Conservation (phyloP, 2,797 vertebrate species). For the Xerus rutilus region DNA sequence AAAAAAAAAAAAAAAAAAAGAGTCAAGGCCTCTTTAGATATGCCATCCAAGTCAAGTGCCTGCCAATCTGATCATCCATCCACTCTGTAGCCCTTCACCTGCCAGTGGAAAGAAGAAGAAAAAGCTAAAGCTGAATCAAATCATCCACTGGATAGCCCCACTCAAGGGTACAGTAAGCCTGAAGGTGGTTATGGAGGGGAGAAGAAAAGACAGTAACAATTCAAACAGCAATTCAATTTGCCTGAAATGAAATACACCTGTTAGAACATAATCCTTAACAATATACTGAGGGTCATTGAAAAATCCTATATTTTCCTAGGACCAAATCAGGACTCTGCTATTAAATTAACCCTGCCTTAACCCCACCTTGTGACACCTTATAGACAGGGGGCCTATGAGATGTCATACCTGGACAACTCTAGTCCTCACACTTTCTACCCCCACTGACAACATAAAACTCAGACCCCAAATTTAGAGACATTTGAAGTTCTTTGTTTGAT, state of each 20-base stretch:
- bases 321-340: neutral
- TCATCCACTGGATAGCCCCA: neutral
- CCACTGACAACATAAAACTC: conserved; percentile 21
- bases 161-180: neutral
- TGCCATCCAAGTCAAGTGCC: neutral
- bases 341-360: conserved; percentile 20
- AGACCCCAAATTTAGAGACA: conserved; percentile 34
- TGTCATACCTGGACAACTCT: neutral
- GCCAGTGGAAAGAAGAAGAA: conserved; percentile 34
- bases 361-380: neutral
- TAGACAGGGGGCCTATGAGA: neutral
- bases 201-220: neutral
- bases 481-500: neutral
- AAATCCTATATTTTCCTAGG: conserved; percentile 9
- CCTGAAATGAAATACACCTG: conserved; percentile 17
- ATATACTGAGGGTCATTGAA: conserved; percentile 36
- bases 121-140: neutral
- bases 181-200: neutral
- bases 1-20: no score
- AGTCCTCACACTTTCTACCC: conserved; percentile 12
- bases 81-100: neutral
- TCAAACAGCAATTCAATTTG: conserved; percentile 31
- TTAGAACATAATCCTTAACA: conserved; percentile 27
- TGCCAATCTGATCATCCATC: neutral
- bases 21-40: conserved; percentile 1